These are phyloP conservation scores for Chymomyza procnemis DNA, from an alignment of 2,888 invertebrate species.

Conservation along the genomic window DNA sequence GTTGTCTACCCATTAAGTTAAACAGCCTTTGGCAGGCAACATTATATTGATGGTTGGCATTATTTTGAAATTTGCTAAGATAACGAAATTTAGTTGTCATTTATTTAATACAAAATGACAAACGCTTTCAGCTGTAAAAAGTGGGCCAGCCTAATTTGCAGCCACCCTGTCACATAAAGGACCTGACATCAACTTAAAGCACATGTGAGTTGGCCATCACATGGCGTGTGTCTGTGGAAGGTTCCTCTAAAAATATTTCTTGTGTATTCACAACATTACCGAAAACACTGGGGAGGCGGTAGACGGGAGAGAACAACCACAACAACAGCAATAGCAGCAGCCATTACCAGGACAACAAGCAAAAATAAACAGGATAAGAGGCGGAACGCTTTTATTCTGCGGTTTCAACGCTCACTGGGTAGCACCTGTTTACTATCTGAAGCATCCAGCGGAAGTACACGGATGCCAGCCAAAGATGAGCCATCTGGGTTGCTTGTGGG, in stretches of 20 bases:
- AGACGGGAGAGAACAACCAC: not conserved
- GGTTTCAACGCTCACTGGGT: constrained; percentile 1
- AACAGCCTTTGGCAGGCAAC: not conserved
- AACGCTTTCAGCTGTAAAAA: not conserved
- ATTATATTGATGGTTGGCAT: not conserved
- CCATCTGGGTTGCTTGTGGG: no score
- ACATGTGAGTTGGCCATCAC: not conserved
- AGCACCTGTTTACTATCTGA: constrained; percentile 21
- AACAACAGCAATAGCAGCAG: not conserved
- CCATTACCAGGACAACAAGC: not conserved
- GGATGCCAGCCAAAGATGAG: not conserved
- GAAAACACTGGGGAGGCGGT: not conserved
- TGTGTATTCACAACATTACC: not conserved
- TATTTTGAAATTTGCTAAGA: not conserved
- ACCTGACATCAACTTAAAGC: constrained; percentile 3
- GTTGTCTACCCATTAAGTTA: not conserved
- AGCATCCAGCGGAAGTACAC: not conserved
- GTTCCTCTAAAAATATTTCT: not conserved
- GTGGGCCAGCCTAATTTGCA: not conserved
- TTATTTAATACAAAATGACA: no score
- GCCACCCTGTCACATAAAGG: not conserved
- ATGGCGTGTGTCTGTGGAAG: not conserved
- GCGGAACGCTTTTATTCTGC: constrained; percentile 9
- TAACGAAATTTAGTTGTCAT: not conserved
- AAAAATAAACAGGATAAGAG: constrained; percentile 11